Evolutionary conservation across 1,140 invertebrate genomes (phyloP), one percentile per base, ranked within the genome.

Genomic region (Globodera rostochiensis): DNA sequence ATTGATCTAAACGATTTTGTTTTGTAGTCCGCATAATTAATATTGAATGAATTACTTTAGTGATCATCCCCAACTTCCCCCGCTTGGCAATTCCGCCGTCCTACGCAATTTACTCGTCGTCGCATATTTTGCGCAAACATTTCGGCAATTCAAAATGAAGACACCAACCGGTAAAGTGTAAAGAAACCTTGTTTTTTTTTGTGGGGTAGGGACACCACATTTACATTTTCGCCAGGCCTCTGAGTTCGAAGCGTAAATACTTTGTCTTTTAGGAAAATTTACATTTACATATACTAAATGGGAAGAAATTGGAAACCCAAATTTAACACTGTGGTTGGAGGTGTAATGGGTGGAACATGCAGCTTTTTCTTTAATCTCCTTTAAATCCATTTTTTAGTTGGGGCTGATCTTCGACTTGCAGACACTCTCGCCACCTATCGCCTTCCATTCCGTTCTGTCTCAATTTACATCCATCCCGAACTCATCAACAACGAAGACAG

Each of bases 381-480:
- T 36, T 36, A 36, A 36, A 49, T 46, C 13, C 74, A 13, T n/a
- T 53, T 45, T 53, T 15, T 21, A 60, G 47, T 60, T n/a, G 19
- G 46, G 21, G 6, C 9, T 2, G 71, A 78, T 11, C 13, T 83
- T 57, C 57, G 57, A 15, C 66, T 83, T 36, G 73, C 82, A 21
- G 71, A 83, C 19, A 45, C 71, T 46, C 66, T 77, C 13, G 21
- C 74, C 9, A 25, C 82, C 15, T 83, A 84, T 79, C 57, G 82
- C 7, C 73, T 83, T 11, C 70, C 53, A 15, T 83, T 83, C 47
- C 45, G 80, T 57, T 64, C 82, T 15, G 60, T 83, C 21, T 75
- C 82, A 36, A 36, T 83, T 45, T 83, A 83, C 73, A 74, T 84
- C 49, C 82, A 83, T 50, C 82, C 73, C 21, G 82, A 83, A 49